Percentiles rank a stretch among this genome's conserved stretches.
phyloP scores from a whole-genome alignment of 2,797 vertebrate genomes.

The Hippoglossus hippoglossus region DNA sequence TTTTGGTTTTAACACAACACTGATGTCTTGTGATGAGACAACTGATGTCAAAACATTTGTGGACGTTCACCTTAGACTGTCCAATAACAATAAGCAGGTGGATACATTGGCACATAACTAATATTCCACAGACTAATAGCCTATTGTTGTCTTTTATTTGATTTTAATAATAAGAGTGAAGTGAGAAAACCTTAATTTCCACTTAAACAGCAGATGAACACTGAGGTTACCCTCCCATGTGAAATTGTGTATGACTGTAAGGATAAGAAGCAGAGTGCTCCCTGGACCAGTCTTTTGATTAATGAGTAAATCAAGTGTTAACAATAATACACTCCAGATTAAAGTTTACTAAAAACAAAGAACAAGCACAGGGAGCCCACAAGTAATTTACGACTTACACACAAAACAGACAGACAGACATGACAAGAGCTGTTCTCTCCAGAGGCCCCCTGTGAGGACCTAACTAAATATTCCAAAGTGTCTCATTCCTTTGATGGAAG shows the following conservation, averaged over 20 bases:
- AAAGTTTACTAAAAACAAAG: slow-evolving; percentile 11
- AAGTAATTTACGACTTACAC: slow-evolving; percentile 15
- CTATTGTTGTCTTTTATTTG: no score
- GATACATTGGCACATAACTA: no score
- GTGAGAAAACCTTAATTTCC: background rate
- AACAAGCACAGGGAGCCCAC: background rate
- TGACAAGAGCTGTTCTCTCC: background rate
- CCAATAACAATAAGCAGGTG: no score
- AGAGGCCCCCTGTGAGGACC: slow-evolving; percentile 2
- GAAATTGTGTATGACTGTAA: background rate
- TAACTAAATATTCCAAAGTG: slow-evolving; percentile 19
- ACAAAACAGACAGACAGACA: slow-evolving; percentile 1
- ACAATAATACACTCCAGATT: slow-evolving; percentile 10
- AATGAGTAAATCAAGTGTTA: slow-evolving; percentile 11
- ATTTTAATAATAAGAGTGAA: background rate
- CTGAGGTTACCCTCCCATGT: background rate
- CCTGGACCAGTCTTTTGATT: background rate
- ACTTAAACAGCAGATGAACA: background rate
- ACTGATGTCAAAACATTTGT: no score
- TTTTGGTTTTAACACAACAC: no score
- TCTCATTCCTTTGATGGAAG: slow-evolving; percentile 38
- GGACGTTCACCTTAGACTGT: no score
- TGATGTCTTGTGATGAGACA: no score
- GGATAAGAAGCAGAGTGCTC: background rate
- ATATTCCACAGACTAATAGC: no score